These are phyloP conservation scores for Apodemus agrarius DNA, from an alignment of 2,797 vertebrate genomes.

Conservation along the genomic window DNA sequence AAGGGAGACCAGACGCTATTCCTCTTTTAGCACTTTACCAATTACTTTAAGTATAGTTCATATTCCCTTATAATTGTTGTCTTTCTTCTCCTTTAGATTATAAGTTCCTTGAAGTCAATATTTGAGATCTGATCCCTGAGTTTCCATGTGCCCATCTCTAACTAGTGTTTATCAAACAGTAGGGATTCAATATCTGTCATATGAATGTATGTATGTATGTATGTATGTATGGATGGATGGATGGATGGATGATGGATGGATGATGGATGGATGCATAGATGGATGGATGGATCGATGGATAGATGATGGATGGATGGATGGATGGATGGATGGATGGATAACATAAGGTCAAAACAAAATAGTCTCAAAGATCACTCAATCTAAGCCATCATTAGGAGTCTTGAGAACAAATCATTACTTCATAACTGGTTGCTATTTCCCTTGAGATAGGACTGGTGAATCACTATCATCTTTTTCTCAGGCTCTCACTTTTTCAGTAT, in stretches of 20 bases:
- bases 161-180: not conserved
- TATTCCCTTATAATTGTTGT: not conserved
- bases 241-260: not conserved
- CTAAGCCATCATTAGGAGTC: not conserved
- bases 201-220: not conserved
- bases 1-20: not conserved
- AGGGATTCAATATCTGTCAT: not conserved
- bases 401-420: not conserved
- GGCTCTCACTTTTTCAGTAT: not conserved
- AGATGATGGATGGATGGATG: not conserved
- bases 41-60: not conserved
- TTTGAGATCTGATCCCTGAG: not conserved
- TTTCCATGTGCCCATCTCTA: not conserved
- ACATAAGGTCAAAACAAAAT: not conserved
- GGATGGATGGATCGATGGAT: not conserved
- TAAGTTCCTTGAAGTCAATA: not conserved
- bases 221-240: not conserved
- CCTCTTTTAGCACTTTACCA: not conserved
- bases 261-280: not conserved
- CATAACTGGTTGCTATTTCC: not conserved
- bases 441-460: not conserved
- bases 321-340: not conserved
- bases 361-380: not conserved
- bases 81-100: not conserved
- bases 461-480: not conserved